phyloP scores from a whole-genome alignment of 1,140 invertebrate species.

The Phocides pigmalion region DNA sequence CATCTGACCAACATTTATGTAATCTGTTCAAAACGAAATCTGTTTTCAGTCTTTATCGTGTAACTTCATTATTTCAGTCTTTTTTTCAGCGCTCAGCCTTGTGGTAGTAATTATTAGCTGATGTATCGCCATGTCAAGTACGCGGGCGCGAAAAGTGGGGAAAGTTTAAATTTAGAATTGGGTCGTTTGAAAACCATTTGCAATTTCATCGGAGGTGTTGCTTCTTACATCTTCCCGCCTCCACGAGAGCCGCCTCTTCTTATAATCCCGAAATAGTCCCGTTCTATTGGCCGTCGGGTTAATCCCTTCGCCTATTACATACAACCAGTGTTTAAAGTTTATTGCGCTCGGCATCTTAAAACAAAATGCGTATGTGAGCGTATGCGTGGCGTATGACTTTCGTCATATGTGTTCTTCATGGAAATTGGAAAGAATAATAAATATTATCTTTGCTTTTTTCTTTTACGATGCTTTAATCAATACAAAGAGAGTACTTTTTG shows the following conservation, averaged over 20 bases:
- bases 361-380: not conserved
- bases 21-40: not conserved
- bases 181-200: conserved; percentile 47
- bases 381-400: not conserved
- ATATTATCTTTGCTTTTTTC: too few relatives aligned
- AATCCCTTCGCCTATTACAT: conserved; percentile 67
- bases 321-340: conserved; percentile 40
- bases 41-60: conserved; percentile 8
- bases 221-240: conserved; percentile 58
- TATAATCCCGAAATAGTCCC: conserved; percentile 64
- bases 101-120: not conserved
- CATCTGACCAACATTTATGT: too few relatives aligned
- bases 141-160: conserved; percentile 1
- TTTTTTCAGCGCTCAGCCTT: conserved; percentile 13
- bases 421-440: not conserved
- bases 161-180: conserved; percentile 42
- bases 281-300: conserved; percentile 64
- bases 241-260: conserved; percentile 58
- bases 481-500: too few relatives aligned
- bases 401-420: not conserved
- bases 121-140: conserved; percentile 17
- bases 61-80: not conserved
- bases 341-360: conserved; percentile 20
- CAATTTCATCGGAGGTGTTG: conserved; percentile 55
- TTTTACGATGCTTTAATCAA: too few relatives aligned